Percentiles rank a stretch among this genome's conserved stretches.
Conservation (phyloP, 1,140 invertebrate genomes). For the Anoplophora glabripennis region DNA sequence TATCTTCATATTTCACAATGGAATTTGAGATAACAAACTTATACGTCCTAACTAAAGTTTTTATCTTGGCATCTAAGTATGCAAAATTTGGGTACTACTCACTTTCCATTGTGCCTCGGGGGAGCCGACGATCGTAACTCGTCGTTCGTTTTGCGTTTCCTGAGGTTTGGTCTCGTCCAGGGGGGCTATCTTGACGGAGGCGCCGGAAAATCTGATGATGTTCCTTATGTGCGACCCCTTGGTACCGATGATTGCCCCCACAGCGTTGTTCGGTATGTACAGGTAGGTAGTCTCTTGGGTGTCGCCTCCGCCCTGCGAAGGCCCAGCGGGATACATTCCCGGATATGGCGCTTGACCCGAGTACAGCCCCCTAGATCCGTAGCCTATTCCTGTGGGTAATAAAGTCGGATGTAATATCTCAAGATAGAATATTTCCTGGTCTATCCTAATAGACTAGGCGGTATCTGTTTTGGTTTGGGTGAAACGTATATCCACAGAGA, state of each 20-base stretch:
- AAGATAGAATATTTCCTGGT: too few species aligned
- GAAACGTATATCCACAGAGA: too few species aligned
- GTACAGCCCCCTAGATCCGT: constrained; percentile 59
- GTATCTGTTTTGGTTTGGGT: too few species aligned
- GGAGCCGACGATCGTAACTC: constrained; percentile 92
- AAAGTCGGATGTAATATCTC: not conserved
- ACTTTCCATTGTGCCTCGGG: constrained; percentile 97
- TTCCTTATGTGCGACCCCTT: constrained; percentile 95
- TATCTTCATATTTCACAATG: too few species aligned
- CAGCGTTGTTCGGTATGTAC: constrained; percentile 95
- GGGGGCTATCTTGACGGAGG: constrained; percentile 89
- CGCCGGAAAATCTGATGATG: constrained; percentile 94
- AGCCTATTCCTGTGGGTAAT: constrained; percentile 55
- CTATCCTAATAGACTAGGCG: too few species aligned
- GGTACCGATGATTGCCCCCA: constrained; percentile 96
- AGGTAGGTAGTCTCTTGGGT: constrained; percentile 85
- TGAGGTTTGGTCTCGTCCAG: constrained; percentile 75
- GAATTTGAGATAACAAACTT: too few species aligned
- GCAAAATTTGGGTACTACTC: constrained; percentile 20
- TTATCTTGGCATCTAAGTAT: not conserved
- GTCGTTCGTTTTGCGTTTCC: constrained; percentile 71
- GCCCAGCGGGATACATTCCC: constrained; percentile 53
- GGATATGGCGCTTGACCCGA: constrained; percentile 57
- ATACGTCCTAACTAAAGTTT: not conserved
- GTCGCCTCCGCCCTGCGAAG: constrained; percentile 52